Evolutionary conservation across 2,797 vertebrate genomes (phyloP), one percentile per base, ranked within the genome.

Genomic region (Sphenodon punctatus): DNA sequence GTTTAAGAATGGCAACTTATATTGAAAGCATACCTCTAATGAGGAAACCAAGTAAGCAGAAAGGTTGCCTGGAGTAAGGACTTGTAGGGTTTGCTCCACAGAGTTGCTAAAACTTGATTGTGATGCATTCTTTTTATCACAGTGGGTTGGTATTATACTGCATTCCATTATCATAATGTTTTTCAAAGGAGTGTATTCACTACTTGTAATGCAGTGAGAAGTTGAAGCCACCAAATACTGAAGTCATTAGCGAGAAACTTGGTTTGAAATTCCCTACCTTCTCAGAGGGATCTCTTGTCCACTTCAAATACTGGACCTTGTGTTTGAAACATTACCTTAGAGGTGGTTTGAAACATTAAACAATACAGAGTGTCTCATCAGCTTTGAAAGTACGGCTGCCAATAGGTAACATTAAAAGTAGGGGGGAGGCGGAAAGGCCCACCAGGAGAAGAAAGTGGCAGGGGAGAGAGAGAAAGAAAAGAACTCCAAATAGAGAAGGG

Each of bases 231-330:
- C 49, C 15, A 5, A 4, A 46, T 39, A 2, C 16, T 39, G 30
- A 88, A 87, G 71, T 89, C 55, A 13, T 20, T 67, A 53, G 42
- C 80, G n/a, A 78, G 6, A 59, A 85, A 65, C 30, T 61, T 51
- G 65, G 43, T 76, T 39, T 80, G 78, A 86, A 89, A 71, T 85
- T 30, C 14, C 60, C 65, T 45, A 79, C 53, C 48, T 87, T 85
- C 75, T 83, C 65, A 25, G 46, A 30, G n/a, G 42, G 56, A 38
- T 83, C 89, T 76, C 3, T 0, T 86, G 86, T 84, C 74, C 67
- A 59, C 7, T 66, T 2, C 48, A 77, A 46, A 71, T 59, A 36
- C 34, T 75, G 41, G 36, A 38, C 17, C 30, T 17, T 39, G 20
- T 68, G 3, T 60, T 76, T 23, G 53, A 84, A 77, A 58, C 23